These are phyloP conservation scores for Tachuris rubrigastra DNA, from an alignment of 2,113 vertebrate species.

Conservation along the genomic window DNA sequence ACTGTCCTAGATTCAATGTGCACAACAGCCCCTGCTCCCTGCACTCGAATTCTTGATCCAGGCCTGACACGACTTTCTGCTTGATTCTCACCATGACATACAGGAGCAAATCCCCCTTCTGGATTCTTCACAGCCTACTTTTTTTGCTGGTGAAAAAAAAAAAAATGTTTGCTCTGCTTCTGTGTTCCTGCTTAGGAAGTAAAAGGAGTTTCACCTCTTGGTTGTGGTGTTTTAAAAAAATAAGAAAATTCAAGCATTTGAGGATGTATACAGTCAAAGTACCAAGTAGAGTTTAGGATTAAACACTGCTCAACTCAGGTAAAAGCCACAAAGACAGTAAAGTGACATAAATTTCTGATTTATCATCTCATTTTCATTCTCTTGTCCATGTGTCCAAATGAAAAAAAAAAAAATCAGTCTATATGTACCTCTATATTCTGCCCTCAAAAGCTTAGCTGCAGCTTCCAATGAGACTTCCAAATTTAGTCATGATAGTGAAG, in stretches of 20 bases:
- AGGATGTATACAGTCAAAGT: background rate
- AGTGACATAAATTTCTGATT: background rate
- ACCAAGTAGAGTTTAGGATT: background rate
- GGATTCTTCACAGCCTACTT: background rate
- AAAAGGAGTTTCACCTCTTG: background rate
- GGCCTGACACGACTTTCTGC: background rate
- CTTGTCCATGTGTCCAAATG: background rate
- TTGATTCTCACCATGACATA: background rate
- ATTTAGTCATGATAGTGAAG: background rate
- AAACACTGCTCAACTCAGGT: background rate
- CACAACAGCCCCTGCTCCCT: background rate
- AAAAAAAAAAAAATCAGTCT: background rate
- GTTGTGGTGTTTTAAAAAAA: background rate
- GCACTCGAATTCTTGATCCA: background rate
- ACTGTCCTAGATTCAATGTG: constrained; percentile 12
- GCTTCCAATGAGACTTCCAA: constrained; percentile 9
- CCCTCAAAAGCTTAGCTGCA: background rate
- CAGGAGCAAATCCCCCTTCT: background rate
- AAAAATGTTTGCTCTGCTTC: background rate
- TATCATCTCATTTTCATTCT: background rate
- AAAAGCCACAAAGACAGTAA: background rate
- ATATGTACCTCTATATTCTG: background rate
- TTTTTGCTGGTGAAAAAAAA: background rate
- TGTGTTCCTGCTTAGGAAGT: background rate
- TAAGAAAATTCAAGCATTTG: background rate